These are phyloP conservation scores for Synanthedon myopaeformis DNA, from an alignment of 2,888 invertebrate species.

Conservation along the genomic window DNA sequence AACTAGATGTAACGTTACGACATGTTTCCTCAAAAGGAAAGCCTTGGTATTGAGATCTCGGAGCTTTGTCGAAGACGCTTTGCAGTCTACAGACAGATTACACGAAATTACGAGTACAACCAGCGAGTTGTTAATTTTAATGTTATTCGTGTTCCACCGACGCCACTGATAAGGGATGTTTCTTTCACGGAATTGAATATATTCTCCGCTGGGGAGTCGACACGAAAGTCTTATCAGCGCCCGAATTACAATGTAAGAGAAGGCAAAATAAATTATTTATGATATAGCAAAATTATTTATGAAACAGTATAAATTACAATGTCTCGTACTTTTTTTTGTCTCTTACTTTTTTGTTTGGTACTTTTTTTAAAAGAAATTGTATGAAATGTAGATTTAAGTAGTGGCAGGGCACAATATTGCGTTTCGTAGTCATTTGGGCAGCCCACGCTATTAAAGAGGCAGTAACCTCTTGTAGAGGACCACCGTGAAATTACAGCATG, in stretches of 20 bases:
- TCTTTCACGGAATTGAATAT: constrained; percentile 28
- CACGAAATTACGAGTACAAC: neutral
- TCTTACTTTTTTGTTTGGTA: no score
- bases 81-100: neutral
- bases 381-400: no score
- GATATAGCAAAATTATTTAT: constrained; percentile 14
- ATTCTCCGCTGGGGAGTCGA: constrained; percentile 16
- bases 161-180: constrained; percentile 26
- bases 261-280: constrained; percentile 37
- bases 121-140: constrained; percentile 17
- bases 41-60: neutral
- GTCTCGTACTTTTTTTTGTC: constrained; percentile 3
- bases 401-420: no score
- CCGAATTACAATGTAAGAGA: constrained; percentile 33
- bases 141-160: constrained; percentile 13
- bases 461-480: no score
- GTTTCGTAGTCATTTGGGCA: no score
- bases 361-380: no score
- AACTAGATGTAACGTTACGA: neutral
- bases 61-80: neutral
- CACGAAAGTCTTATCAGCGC: constrained; percentile 28
- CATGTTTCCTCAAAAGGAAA: neutral
- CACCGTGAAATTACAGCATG: no score
- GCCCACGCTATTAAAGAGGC: no score
- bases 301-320: constrained; percentile 9